These are phyloP conservation scores for Coenonympha glycerion DNA, from an alignment of 2,888 invertebrate genomes.

Conservation along the genomic window DNA sequence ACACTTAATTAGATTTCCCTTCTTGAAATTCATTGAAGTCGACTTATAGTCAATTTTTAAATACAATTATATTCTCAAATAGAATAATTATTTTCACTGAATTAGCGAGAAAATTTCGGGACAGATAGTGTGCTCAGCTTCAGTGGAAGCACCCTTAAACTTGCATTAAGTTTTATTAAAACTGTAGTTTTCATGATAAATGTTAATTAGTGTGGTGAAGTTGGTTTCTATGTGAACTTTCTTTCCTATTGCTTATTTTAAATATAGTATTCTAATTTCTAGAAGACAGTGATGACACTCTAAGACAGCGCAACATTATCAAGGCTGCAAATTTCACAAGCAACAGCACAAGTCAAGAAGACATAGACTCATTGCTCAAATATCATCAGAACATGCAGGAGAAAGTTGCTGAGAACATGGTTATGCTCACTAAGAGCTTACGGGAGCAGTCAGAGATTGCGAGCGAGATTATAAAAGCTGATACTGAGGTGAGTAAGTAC, in stretches of 20 bases:
- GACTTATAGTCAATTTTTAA: too few species aligned
- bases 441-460: constrained; percentile 94
- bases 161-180: too few species aligned
- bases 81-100: too few species aligned
- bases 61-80: too few species aligned
- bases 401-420: constrained; percentile 95
- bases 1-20: too few species aligned
- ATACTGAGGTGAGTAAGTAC: constrained; percentile 80
- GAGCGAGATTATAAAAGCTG: constrained; percentile 90
- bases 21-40: too few species aligned
- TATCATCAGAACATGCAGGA: constrained; percentile 93
- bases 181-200: too few species aligned
- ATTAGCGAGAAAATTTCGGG: too few species aligned
- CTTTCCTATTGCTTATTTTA: not conserved
- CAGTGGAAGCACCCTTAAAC: too few species aligned
- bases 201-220: too few species aligned
- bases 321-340: constrained; percentile 69
- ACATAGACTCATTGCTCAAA: constrained; percentile 87
- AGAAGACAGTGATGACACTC: constrained; percentile 61
- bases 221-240: too few species aligned
- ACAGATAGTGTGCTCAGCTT: too few species aligned
- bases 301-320: constrained; percentile 73
- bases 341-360: constrained; percentile 74
- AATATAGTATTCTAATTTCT: constrained; percentile 21
- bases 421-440: constrained; percentile 88